Evolutionary conservation across 1,140 invertebrate species (phyloP), one percentile per base, ranked within the genome.

Genomic region (Drosophila kanapiae): DNA sequence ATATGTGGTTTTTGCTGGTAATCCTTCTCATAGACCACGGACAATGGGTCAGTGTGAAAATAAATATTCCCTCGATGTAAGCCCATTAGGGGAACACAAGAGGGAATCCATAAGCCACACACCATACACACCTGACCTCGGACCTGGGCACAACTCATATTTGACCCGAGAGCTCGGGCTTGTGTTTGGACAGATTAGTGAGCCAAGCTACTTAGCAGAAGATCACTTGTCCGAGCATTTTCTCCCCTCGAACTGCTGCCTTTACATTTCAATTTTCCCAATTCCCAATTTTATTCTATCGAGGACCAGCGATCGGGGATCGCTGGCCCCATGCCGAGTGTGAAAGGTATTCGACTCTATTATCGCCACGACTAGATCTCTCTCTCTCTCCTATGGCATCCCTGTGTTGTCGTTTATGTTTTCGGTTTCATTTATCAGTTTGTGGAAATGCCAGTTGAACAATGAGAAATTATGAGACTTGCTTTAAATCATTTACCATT

Each of bases 391-490:
- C 18, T 33, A 31, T 67, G 7, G 69, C 3, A 4, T 56, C 49
- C 35, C 18, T 67, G 60, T 69, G 78, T 79, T 82, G 83, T 67
- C 76, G 70, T 76, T 81, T 90, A 78, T 72, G 85, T 85, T 90
- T 81, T 82, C 56, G 65, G 63, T 84, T 87, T 68, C 80, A 83
- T 87, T 87, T 87, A 87, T 87, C 83, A 87, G 83, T 87, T 78
- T 81, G 75, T 87, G 78, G 72, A 84, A 84, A 80, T 77, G 77
- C 71, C 72, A 53, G 76, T 51, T 49, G 84, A 85, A 88, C 85
- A 88, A 88, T 88, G 86, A 78, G 71, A 85, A 85, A 90, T 88
- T 88, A 88, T 88, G 85, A 88, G 81, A 70, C 85, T 88, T 88
- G 78, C 58, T 88, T 88, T 90, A 88, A 88, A 88, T 90, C 85